Evolutionary conservation across 2,888 invertebrate species (phyloP).

Genomic region (Erebia palarica): DNA sequence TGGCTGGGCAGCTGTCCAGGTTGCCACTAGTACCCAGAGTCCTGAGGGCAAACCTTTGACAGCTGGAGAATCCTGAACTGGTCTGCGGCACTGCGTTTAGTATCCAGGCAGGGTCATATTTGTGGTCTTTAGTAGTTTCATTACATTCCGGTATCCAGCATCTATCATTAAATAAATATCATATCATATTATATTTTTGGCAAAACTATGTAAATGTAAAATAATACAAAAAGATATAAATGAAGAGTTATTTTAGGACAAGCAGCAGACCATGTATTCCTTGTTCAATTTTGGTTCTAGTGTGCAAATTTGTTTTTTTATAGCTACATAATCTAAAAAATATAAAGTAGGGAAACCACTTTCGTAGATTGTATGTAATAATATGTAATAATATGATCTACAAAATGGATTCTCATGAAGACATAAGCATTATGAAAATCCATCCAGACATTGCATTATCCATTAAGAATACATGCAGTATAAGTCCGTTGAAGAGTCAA

Average conservation of each 20-base stretch:
- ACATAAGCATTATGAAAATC: background rate
- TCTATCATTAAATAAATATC: constrained; percentile 48
- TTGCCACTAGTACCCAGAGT: constrained; percentile 50
- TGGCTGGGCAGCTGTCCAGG: constrained; percentile 55
- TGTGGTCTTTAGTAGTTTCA: constrained; percentile 54
- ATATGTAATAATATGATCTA: background rate
- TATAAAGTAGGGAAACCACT: too few species aligned
- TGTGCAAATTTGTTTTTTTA: too few species aligned
- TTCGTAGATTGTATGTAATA: too few species aligned
- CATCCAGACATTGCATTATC: background rate
- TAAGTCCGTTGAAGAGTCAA: background rate
- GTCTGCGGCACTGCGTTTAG: constrained; percentile 66
- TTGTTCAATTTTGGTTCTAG: too few species aligned
- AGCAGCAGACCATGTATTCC: too few species aligned
- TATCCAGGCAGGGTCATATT: constrained; percentile 70
- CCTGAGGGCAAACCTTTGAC: constrained; percentile 63
- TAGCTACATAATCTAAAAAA: too few species aligned
- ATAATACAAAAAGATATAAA: background rate
- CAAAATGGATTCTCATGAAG: background rate
- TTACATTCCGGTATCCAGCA: constrained; percentile 80
- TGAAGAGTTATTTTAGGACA: too few species aligned
- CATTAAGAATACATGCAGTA: background rate
- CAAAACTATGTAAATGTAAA: too few species aligned
- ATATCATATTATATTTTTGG: background rate
- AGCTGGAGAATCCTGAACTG: constrained; percentile 61